These are phyloP conservation scores for Heloderma charlesbogerti DNA, from an alignment of 2,113 vertebrate genomes.

Conservation along the genomic window DNA sequence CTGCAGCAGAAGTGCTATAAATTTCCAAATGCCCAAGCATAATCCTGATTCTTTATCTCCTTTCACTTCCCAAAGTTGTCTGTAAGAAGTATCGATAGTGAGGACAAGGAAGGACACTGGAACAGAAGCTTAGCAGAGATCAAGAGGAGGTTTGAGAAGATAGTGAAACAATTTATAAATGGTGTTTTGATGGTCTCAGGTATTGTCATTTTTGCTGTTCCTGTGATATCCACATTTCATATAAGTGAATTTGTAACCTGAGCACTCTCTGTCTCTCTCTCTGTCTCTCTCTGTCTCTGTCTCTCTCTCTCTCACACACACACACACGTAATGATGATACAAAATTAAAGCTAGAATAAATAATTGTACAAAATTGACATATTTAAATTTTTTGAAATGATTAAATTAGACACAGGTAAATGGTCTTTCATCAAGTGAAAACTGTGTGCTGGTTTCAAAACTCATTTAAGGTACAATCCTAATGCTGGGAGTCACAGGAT, in stretches of 20 bases:
- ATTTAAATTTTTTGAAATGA: background rate
- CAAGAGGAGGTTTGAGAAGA: conserved; percentile 68
- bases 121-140: conserved; percentile 52
- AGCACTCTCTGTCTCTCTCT: background rate
- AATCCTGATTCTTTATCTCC: background rate
- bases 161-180: conserved; percentile 63
- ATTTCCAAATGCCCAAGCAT: background rate
- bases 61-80: conserved; percentile 19
- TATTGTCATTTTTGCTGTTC: conserved; percentile 29
- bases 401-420: background rate
- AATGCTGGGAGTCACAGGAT: too few relatives aligned
- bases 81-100: background rate
- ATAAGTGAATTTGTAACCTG: background rate
- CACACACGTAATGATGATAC: background rate
- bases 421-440: background rate
- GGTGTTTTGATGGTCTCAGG: conserved; percentile 65
- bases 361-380: background rate
- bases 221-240: background rate
- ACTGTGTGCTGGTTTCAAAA: background rate
- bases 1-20: background rate
- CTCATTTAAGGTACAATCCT: too few relatives aligned
- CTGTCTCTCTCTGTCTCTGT: background rate
- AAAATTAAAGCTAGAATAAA: background rate
- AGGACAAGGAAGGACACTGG: conserved; percentile 37
- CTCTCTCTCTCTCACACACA: background rate